Conservation (phyloP, 2,113 vertebrate genomes). For the Rhineura floridana region DNA sequence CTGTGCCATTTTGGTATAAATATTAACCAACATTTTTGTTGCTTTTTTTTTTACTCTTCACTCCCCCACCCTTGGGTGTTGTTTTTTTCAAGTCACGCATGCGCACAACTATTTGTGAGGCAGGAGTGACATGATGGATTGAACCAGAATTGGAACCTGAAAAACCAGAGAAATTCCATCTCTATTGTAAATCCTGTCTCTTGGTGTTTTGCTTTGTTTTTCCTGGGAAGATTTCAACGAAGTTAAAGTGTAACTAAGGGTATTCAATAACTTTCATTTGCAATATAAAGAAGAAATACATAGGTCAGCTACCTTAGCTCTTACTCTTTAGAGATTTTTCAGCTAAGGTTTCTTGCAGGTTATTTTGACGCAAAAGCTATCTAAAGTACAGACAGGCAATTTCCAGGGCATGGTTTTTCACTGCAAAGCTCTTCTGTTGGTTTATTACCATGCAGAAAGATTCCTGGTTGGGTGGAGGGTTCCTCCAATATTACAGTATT, state of each 20-base stretch:
- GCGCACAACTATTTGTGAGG: constrained; percentile 43
- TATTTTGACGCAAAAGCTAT: constrained; percentile 53
- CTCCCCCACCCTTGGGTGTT: not conserved
- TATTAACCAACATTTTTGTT: constrained; percentile 31
- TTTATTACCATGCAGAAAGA: constrained; percentile 6
- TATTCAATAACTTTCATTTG: constrained; percentile 86
- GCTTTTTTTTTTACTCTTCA: not conserved
- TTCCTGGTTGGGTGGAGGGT: constrained; percentile 6
- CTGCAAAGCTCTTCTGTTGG: constrained; percentile 21
- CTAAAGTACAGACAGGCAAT: constrained; percentile 22
- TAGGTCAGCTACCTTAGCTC: constrained; percentile 78
- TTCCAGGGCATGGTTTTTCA: constrained; percentile 37
- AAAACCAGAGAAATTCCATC: constrained; percentile 67
- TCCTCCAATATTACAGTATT: not conserved
- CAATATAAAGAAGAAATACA: constrained; percentile 79
- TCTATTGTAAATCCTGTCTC: constrained; percentile 77
- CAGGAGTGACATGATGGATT: constrained; percentile 78
- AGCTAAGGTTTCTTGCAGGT: constrained; percentile 52
- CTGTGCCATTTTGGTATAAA: constrained; percentile 7
- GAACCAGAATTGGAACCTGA: constrained; percentile 67
- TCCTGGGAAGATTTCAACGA: constrained; percentile 73
- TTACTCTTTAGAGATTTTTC: constrained; percentile 66
- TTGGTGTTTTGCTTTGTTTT: constrained; percentile 56
- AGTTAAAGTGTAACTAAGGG: constrained; percentile 97
- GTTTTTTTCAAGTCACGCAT: constrained; percentile 25